Evolutionary conservation across 2,113 vertebrate species (phyloP), one percentile per base, ranked within the genome.

Genomic region (Marmota flaviventris): DNA sequence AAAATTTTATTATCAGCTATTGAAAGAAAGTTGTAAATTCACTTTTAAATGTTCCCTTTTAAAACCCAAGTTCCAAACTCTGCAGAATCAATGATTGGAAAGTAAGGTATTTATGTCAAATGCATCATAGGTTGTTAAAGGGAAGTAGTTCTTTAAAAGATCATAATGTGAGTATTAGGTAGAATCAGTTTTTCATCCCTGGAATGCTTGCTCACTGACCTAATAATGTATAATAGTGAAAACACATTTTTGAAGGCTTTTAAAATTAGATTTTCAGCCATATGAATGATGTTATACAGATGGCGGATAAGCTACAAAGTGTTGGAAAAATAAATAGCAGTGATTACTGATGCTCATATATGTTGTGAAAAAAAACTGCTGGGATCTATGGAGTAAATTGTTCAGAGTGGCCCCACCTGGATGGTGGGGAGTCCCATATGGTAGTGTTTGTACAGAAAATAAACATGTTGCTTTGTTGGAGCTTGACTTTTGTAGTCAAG

Each of bases 161-260:
- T 4, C 42, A 18, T 63, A 51, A 56, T 81, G 22, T 61, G 63
- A 76, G 12, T 72, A 89, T 85, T 76, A 93, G 53, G 32, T 67
- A 83, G 84, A 95, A 79, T 90, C 39, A 4, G n/a, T 42, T 89
- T 94, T 94, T 89, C 63, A 72, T 96, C 32, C 58, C 39, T 87
- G 86, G 73, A 39, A 81, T 96, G 86, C 95, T 90, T 94, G 48
- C 88, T 89, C 8, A 0, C 56, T 88, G 89, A 95, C 83, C 42
- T 95, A 77, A 93, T 95, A 77, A 93, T 84, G 22, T 45, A 4
- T 91, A 83, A 75, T 32, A 70, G 84, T 86, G 89, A 93, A 94
- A 96, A 96, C 65, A 96, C 37, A 75, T 61, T 93, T 97, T 10
- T 70, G 72, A 88, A 94, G 90, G 67, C n/a, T 93, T 95, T 97